Percentiles rank a stretch among this genome's conserved stretches.
phyloP scores from a whole-genome alignment of 2,797 vertebrate species.

The Microctenopoma stevenorrisi region DNA sequence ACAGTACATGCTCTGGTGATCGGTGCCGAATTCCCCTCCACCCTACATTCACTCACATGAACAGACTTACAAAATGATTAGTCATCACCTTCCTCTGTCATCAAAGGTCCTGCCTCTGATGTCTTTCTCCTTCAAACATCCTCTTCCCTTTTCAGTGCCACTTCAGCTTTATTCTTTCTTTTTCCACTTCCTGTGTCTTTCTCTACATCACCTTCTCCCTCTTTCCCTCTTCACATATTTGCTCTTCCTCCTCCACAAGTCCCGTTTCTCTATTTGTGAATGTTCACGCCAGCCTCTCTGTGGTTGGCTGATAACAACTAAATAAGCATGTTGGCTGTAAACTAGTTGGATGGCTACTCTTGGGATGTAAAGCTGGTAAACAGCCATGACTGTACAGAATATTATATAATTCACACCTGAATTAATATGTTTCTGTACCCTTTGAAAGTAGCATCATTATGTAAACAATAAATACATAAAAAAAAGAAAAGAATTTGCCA shows the following conservation, averaged over 20 bases:
- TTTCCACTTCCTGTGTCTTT: constrained; percentile 63
- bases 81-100: constrained; percentile 56
- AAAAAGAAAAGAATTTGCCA: constrained; percentile 48
- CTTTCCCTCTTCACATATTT: constrained; percentile 24
- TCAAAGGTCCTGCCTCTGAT: constrained; percentile 75
- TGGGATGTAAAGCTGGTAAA: constrained; percentile 67
- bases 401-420: constrained; percentile 75
- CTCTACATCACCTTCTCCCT: constrained; percentile 32
- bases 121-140: constrained; percentile 61
- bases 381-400: constrained; percentile 72
- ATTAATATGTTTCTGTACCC: constrained; percentile 72
- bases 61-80: constrained; percentile 30
- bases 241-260: constrained; percentile 14
- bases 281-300: constrained; percentile 36
- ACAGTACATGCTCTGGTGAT: constrained; percentile 58
- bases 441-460: constrained; percentile 81
- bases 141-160: constrained; percentile 64
- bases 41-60: constrained; percentile 29
- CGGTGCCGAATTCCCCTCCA: constrained; percentile 41
- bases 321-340: constrained; percentile 70
- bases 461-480: constrained; percentile 87
- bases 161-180: constrained; percentile 51
- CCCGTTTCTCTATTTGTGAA: neutral
- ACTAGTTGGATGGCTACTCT: constrained; percentile 70
- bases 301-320: constrained; percentile 65